Evolutionary conservation across 1,140 invertebrate species (phyloP), one percentile per base, ranked within the genome.

Genomic region (Drosophila pseudoobscura): DNA sequence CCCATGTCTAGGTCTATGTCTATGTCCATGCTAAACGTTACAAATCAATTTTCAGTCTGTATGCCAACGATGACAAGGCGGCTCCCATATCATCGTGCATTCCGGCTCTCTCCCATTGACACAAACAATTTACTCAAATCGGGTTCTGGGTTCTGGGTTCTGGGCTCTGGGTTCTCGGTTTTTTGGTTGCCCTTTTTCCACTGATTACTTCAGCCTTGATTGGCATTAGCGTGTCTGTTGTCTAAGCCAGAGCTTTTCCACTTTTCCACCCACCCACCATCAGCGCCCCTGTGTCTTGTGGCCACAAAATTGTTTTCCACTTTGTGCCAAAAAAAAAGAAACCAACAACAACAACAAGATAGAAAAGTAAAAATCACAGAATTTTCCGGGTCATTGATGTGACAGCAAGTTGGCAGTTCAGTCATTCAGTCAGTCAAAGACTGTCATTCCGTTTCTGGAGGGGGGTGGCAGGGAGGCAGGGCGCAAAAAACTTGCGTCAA

Each of bases 21-120:
- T 39, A 45, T 62, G 59, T 63, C 53, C 57, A 70, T 65, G 68
- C 61, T 79, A 87, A 87, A 87, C 83, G 82, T 87, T 87, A 88
- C 83, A 87, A 87, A 87, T 87, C 82, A 87, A 87, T 87, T 88
- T 85, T 88, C 78, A 52, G 44, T 20, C 58, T 31, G 52, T 50
- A 22, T 46, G 46, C 45, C 3, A 7, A 31, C 35, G 20, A 62
- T 31, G 29, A 45, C 41, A 31, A 26, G 8, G 26, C 20, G 20
- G 51, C 29, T 39, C 24, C n/a, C 47, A 39, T 39, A 58, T 58
- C 29, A 31, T 45, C 41, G 20, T 47, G 15, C 17, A 47, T 57
- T 57, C 35, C 13, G 22, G 51, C n/a, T 45, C 47, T 43, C 63
- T 53, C 35, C 46, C 59, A 61, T 73, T 80, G 79, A 83, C 79